Evolutionary conservation across 2,113 vertebrate species (phyloP).

Genomic region (Cyprinodon tularosa): DNA sequence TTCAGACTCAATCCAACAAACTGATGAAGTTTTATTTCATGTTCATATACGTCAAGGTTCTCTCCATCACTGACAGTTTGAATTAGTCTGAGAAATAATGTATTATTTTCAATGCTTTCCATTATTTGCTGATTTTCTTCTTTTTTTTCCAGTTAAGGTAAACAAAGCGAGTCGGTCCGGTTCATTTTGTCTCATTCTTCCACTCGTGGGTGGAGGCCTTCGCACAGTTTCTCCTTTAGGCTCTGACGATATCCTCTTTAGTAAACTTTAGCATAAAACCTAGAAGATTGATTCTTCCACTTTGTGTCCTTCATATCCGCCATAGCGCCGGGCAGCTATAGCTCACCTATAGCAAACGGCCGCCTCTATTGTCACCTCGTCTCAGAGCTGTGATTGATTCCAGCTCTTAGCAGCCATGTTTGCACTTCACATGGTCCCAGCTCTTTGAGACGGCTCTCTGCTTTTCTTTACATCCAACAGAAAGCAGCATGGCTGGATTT

Average conservation of each 20-base stretch:
- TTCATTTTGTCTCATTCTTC: conserved; percentile 36
- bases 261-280: conserved; percentile 46
- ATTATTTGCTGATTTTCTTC: too few species aligned
- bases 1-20: background rate
- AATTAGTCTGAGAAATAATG: background rate
- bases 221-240: conserved; percentile 50
- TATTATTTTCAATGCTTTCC: background rate
- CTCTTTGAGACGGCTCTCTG: background rate
- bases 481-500: background rate
- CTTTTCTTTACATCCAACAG: background rate
- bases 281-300: conserved; percentile 63
- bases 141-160: background rate
- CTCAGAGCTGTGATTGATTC: conserved; percentile 66
- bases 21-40: background rate
- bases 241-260: conserved; percentile 56
- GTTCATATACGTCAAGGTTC: background rate
- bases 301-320: conserved; percentile 54
- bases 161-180: background rate
- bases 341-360: conserved; percentile 52
- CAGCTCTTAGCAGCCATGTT: conserved; percentile 48
- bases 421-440: conserved; percentile 57
- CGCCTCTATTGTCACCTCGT: conserved; percentile 37
- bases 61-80: background rate
- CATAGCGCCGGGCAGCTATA: conserved; percentile 24
- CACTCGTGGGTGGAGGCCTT: conserved; percentile 59